These are phyloP conservation scores for Tapera naevia DNA, from an alignment of 2,797 vertebrate species.

Conservation along the genomic window DNA sequence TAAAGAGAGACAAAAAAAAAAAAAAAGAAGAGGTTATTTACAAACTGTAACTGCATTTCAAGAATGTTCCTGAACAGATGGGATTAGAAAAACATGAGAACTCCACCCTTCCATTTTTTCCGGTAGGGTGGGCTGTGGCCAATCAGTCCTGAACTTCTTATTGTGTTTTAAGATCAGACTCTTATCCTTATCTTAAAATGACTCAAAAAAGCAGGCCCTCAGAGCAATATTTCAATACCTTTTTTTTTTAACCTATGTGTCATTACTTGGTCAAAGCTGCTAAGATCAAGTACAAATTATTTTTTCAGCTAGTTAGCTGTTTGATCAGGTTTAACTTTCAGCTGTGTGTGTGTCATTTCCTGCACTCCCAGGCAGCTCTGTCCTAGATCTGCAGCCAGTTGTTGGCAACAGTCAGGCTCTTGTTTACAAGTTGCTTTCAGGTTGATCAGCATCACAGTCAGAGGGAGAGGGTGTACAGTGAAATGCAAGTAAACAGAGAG, in stretches of 20 bases:
- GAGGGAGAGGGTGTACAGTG: neutral
- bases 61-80: slow-evolving; percentile 24
- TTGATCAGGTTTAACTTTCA: slow-evolving; percentile 61
- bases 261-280: slow-evolving; percentile 33
- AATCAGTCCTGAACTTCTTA: slow-evolving; percentile 34
- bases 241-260: neutral
- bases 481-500: neutral
- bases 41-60: slow-evolving; percentile 38
- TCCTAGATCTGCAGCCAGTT: slow-evolving; percentile 39
- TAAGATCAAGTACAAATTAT: slow-evolving; percentile 49
- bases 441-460: neutral
- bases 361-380: slow-evolving; percentile 47
- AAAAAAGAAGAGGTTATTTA: neutral
- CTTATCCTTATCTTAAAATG: slow-evolving; percentile 51
- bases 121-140: neutral
- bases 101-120: slow-evolving; percentile 37
- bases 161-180: slow-evolving; percentile 35
- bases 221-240: slow-evolving; percentile 22
- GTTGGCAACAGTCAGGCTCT: slow-evolving; percentile 3
- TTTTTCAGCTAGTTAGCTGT: slow-evolving; percentile 58
- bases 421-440: slow-evolving; percentile 26
- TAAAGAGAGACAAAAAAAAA: neutral
- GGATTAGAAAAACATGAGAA: slow-evolving; percentile 39
- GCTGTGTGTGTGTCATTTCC: slow-evolving; percentile 65
- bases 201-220: slow-evolving; percentile 34